Evolutionary conservation across 2,888 invertebrate species (phyloP).

Genomic region (Lacanobia oleracea): DNA sequence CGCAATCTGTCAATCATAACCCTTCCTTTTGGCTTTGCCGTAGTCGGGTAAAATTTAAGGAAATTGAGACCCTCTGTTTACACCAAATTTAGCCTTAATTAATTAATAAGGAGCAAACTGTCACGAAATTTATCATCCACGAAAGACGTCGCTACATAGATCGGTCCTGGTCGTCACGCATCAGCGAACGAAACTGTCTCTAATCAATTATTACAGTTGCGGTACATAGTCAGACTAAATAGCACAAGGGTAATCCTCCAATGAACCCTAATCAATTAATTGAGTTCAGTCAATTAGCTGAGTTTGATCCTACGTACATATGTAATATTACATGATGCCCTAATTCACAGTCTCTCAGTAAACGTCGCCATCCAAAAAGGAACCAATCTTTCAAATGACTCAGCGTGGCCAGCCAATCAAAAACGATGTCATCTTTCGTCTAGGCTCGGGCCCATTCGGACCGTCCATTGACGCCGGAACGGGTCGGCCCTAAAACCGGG

Average conservation of each 20-base stretch:
- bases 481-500: constrained; percentile 68
- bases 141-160: background rate
- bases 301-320: background rate
- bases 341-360: background rate
- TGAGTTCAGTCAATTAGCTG: background rate
- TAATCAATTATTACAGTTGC: background rate
- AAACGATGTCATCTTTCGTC: constrained; percentile 59
- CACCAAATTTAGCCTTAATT: too few species aligned
- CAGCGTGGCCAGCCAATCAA: constrained; percentile 46
- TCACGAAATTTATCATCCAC: too few species aligned
- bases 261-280: background rate
- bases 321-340: background rate
- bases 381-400: constrained; percentile 65
- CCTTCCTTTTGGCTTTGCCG: too few species aligned
- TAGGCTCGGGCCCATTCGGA: constrained; percentile 66
- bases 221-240: background rate
- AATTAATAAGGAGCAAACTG: too few species aligned
- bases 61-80: too few species aligned
- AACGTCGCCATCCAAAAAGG: constrained; percentile 25
- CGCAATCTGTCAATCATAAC: too few species aligned
- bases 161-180: background rate
- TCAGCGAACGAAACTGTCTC: background rate
- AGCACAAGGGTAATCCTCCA: background rate
- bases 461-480: constrained; percentile 61
- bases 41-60: too few species aligned